These are phyloP conservation scores for Arothron firmamentum DNA, from an alignment of 2,113 vertebrate species.

Conservation along the genomic window DNA sequence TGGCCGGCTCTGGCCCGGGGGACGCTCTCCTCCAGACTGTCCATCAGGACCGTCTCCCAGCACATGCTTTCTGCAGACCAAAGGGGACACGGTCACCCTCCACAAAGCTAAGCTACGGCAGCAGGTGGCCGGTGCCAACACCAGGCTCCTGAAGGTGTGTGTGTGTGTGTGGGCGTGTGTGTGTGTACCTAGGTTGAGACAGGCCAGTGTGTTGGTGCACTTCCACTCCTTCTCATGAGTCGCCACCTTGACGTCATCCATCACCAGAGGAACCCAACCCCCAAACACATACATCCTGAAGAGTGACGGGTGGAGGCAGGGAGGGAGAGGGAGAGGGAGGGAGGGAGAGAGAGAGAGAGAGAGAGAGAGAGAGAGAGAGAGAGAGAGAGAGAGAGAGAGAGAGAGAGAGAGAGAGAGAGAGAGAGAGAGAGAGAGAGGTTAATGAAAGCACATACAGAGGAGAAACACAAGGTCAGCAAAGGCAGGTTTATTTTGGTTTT, in stretches of 20 bases:
- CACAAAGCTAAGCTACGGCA: no score
- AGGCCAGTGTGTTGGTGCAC: conserved; percentile 87
- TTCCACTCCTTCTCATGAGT: conserved; percentile 93
- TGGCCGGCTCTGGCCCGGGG: conserved; percentile 84
- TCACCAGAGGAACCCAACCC: conserved; percentile 87
- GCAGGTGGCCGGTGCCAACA: no score
- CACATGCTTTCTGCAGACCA: conserved; percentile 73
- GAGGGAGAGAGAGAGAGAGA: no score
- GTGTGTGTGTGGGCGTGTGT: conserved; percentile 1
- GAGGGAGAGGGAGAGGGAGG: no score
- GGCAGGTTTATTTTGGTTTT: no score
- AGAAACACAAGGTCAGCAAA: no score
- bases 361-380: no score
- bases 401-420: no score
- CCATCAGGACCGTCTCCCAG: conserved; percentile 85
- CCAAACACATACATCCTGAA: conserved; percentile 88
- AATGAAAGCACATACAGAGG: no score
- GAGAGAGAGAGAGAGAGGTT: no score
- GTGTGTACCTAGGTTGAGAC: conserved; percentile 79
- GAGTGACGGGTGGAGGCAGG: no score
- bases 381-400: no score
- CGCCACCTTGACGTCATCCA: conserved; percentile 90
- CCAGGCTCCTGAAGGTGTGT: background rate
- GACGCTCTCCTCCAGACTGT: conserved; percentile 82
- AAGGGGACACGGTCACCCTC: background rate